Percentiles rank a stretch among this genome's conserved stretches.
These are phyloP conservation scores for Macrotus californicus DNA, from an alignment of 2,113 vertebrate species.

Conservation along the genomic window DNA sequence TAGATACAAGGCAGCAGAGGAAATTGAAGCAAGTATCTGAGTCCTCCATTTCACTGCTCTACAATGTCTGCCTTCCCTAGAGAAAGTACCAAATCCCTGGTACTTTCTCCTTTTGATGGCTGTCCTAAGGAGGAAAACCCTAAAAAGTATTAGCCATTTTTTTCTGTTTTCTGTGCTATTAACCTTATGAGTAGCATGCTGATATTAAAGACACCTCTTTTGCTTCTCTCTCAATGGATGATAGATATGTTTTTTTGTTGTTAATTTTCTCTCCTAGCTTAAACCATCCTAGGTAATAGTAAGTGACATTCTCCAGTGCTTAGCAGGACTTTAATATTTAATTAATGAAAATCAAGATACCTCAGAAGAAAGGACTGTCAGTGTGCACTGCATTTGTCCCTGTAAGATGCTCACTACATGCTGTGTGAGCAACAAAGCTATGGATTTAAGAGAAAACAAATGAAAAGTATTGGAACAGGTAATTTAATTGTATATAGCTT, in stretches of 20 bases:
- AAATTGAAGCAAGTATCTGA: not conserved
- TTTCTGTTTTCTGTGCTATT: not conserved
- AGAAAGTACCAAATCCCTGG: not conserved
- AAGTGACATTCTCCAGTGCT: not conserved
- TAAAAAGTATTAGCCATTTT: not conserved
- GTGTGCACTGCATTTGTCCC: not conserved
- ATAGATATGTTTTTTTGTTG: not conserved
- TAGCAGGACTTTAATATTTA: not conserved
- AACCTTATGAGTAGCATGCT: not conserved
- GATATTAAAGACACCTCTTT: not conserved
- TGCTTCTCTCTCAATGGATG: not conserved
- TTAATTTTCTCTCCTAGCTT: not conserved
- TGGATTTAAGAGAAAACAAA: not conserved
- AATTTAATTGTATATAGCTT: not conserved
- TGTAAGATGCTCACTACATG: not conserved
- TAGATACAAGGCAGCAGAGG: constrained; percentile 40
- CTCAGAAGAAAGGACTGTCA: not conserved
- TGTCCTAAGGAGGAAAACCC: not conserved
- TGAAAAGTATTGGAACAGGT: not conserved
- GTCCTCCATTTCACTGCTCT: not conserved
- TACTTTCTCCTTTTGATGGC: not conserved
- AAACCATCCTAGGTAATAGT: not conserved
- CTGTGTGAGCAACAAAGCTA: not conserved
- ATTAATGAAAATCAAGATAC: not conserved
- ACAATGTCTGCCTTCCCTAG: constrained; percentile 9